These are phyloP conservation scores for Triplophysa bombifrons DNA, from an alignment of 2,797 vertebrate species.

Conservation along the genomic window DNA sequence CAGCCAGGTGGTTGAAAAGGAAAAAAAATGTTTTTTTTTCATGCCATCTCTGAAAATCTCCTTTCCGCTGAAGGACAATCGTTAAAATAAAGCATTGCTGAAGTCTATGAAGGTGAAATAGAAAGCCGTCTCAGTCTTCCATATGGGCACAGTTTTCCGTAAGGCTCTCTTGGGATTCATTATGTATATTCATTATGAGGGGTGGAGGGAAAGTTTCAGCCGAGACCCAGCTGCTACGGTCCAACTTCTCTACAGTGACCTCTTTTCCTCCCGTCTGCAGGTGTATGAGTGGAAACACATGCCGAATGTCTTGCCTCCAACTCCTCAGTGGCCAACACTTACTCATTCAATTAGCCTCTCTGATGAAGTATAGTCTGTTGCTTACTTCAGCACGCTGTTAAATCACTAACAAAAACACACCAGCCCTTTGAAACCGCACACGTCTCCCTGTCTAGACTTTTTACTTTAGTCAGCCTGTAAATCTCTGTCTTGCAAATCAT, in stretches of 20 bases:
- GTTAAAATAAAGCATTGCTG: constrained; percentile 65
- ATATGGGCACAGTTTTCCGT: constrained; percentile 75
- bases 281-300: constrained; percentile 45
- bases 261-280: constrained; percentile 69
- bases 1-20: constrained; percentile 48
- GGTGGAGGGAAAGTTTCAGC: constrained; percentile 67
- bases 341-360: constrained; percentile 56
- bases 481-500: constrained; percentile 9
- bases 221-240: constrained; percentile 76
- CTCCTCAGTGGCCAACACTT: constrained; percentile 42
- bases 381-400: constrained; percentile 43
- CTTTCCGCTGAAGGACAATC: constrained; percentile 55
- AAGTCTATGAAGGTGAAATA: constrained; percentile 74
- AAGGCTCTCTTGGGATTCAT: constrained; percentile 67
- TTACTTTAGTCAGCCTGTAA: constrained; percentile 11
- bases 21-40: constrained; percentile 26
- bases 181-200: constrained; percentile 81
- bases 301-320: constrained; percentile 39
- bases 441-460: constrained; percentile 31
- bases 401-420: constrained; percentile 35
- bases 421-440: constrained; percentile 23
- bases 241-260: constrained; percentile 75
- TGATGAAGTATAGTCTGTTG: constrained; percentile 49
- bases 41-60: constrained; percentile 44
- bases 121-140: constrained; percentile 73